A percentile compares a stretch with the other conserved stretches of the same genome.
Conservation (phyloP, 1,140 invertebrate species). For the Trissolcus basalis region DNA sequence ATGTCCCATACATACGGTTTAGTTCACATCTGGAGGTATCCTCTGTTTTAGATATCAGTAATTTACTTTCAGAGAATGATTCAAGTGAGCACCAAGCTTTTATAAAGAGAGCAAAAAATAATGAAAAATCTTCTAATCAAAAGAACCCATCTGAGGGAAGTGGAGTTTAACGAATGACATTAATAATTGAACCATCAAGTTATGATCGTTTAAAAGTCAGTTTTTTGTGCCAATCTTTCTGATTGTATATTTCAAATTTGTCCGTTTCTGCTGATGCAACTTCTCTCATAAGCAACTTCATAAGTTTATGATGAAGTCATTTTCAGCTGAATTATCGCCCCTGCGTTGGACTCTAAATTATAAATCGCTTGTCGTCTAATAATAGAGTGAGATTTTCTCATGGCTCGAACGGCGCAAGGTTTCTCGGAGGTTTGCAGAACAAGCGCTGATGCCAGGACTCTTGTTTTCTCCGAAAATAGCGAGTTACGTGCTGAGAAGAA, state of each 20-base stretch:
- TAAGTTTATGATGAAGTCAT: constrained; percentile 44
- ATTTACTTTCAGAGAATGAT: constrained; percentile 59
- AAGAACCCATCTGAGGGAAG: no score
- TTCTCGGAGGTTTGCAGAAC: constrained; percentile 23
- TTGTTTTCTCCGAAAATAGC: constrained; percentile 57
- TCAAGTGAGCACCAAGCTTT: not conserved
- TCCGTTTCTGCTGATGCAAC: no score
- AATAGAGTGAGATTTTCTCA: constrained; percentile 52
- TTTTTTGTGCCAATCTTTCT: no score
- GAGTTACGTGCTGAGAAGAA: constrained; percentile 39
- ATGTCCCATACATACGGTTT: constrained; percentile 43
- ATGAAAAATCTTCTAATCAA: no score
- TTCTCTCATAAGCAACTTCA: not conserved
- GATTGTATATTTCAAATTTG: no score
- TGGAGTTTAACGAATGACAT: no score
- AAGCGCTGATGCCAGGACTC: constrained; percentile 32
- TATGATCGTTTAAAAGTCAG: no score
- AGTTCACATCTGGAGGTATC: constrained; percentile 53
- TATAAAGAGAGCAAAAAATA: no score
- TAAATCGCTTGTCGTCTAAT: constrained; percentile 59
- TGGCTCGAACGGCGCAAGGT: no score
- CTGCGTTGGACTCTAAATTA: constrained; percentile 37
- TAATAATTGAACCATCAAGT: no score
- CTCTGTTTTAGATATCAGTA: constrained; percentile 47
- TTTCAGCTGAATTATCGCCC: constrained; percentile 29